Evolutionary conservation across 2,113 vertebrate species (phyloP), one percentile per base, ranked within the genome.

Genomic region (Zosterops lateralis): DNA sequence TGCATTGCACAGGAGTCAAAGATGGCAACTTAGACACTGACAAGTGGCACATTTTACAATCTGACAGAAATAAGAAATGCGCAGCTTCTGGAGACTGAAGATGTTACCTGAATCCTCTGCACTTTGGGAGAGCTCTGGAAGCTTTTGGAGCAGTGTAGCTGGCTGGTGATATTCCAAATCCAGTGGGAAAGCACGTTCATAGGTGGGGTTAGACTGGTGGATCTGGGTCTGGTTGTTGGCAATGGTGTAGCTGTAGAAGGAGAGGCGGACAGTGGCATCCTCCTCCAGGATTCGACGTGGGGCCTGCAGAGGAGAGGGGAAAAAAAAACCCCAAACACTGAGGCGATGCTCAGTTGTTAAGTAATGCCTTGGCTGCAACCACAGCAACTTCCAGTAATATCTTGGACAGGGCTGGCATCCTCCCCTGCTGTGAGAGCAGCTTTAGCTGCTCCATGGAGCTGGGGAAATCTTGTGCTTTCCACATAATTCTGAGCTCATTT

Each of bases 81-180:
- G 0, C 22, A 51, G 28, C 36, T 81, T 68, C 29, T 1, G 1
- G 20, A 48, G 50, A 26, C 7, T 11, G 61, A 26, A 10, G 29
- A 18, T 34, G 22, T n/a, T 96, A 99, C 98, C 98, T 72, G 98
- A 99, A 78, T 98, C 98, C 97, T 99, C 98, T 2, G 98, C 98
- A 26, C 98, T 99, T 88, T 98, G 98, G 1, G 98, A 98, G 48
- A 99, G 98, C 92, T 99, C 98, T 0, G 98, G 98, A 56, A 99
- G 97, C 84, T 98, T 99, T 66, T 98, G 98, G 21, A 98, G 97
- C 64, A 98, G 97, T 0, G 94, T 98, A 10, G 98, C 96, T 7
- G 98, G 98, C 93, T 99, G 98, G 94, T 99, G 99, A 95, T 99
- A 98, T 77, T 99, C 98, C 9, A 99, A 92, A 93, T 99, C 98